Base-by-base conservation (phyloP, 2,888 invertebrate species). In the Pherbina coryleti region DNA sequence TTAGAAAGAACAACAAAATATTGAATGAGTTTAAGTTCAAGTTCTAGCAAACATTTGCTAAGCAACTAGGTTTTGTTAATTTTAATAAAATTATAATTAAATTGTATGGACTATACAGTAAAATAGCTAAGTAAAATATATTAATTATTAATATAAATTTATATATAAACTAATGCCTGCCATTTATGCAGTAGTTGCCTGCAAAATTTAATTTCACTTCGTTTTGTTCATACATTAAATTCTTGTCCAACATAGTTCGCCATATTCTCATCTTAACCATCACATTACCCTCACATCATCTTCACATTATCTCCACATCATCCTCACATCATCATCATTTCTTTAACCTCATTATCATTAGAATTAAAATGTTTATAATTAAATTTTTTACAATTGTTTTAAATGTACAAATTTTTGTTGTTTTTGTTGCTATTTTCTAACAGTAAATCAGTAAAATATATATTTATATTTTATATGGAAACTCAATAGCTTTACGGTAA, bases 121-220 rank as follows among this genome's bases (percentile, higher is more conserved):
- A 22, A 31, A 28, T 69, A 49, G 69, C 69, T 22, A 51, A 19
- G 8, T 19, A 44, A 51, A 17, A 25, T 49, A 28, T 49, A 69
- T 31, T 25, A 37, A 5, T 25, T 34, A 34, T 34, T 60, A 3
- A 1, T 44, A 44, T 11, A 44, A 11, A 1, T 22, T 5, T 55
- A 3, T 55, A 11, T 22, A 25, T 60, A 60, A 44, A 37, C 25
- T 67, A 44, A 44, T 60, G 60, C 37, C 19, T 57, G 22, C 57
- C 72, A 72, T 57, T 44, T 17, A 37, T 25, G 37, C 60, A 60
- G 28, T 51, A 64, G 66, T 60, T 66, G 75, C 75, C 75, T 75
- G 75, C 25, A 75, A 55, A 67, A 75, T 67, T 55, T 67, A 75
- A 75, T 55, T 75, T 66, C 19, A 75, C 55, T 25, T 75, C 66